phyloP scores from a whole-genome alignment of 2,113 vertebrate genomes.

The Pyrgilauda ruficollis region DNA sequence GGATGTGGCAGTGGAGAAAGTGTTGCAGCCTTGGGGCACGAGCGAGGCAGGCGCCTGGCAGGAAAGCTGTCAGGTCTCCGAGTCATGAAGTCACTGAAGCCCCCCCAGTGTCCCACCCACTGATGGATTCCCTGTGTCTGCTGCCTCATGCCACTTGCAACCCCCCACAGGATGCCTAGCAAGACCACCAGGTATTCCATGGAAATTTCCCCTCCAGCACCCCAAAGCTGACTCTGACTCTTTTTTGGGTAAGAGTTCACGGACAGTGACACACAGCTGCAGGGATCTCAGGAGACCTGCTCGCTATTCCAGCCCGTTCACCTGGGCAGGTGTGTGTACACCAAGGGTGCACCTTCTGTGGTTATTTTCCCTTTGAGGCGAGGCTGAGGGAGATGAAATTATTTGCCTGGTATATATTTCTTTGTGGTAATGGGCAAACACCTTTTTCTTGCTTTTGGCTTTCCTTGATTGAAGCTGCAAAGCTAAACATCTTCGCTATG shows the following conservation, averaged over 20 bases:
- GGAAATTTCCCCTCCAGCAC: not conserved
- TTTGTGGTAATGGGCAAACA: not conserved
- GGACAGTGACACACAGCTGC: not conserved
- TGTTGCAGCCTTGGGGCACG: not conserved
- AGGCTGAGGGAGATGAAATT: not conserved
- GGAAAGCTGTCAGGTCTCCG: not conserved
- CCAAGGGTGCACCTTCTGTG: not conserved
- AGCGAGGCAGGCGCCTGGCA: not conserved
- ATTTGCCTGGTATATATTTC: slow-evolving; percentile 15
- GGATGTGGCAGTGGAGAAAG: not conserved
- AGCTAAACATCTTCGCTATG: not conserved
- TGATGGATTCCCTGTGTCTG: not conserved
- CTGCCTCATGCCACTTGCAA: not conserved
- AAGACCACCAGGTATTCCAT: not conserved
- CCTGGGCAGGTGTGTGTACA: not conserved
- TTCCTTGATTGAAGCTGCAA: not conserved
- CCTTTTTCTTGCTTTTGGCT: slow-evolving; percentile 9
- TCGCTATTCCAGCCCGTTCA: not conserved
- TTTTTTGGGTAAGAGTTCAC: not conserved
- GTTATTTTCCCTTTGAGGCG: not conserved
- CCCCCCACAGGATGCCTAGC: rapidly evolving
- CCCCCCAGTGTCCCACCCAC: not conserved
- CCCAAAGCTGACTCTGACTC: not conserved
- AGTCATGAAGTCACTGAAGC: not conserved
- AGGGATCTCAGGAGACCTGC: not conserved